Evolutionary conservation across 2,797 vertebrate species (phyloP).

Genomic region (Acomys russatus): DNA sequence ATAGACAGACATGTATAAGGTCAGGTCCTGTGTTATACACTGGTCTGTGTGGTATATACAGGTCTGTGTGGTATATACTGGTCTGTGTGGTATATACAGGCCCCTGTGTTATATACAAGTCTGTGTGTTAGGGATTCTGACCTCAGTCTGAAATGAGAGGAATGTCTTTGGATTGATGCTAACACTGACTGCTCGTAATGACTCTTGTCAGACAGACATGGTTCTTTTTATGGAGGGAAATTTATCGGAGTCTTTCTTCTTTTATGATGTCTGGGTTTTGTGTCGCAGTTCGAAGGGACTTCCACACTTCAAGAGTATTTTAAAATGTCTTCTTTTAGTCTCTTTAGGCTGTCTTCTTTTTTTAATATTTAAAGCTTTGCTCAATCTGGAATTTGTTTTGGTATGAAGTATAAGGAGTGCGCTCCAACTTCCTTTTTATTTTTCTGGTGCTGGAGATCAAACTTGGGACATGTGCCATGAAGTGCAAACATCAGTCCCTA

Average conservation of each 20-base stretch:
- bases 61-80: no score
- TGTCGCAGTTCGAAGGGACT: not conserved
- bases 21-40: no score
- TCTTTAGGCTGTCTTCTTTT: not conserved
- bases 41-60: no score
- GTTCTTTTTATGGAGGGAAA: not conserved
- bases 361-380: not conserved
- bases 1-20: no score
- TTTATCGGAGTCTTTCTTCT: not conserved
- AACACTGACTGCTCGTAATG: not conserved
- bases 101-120: fast-evolving
- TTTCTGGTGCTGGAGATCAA: not conserved
- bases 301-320: not conserved
- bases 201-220: not conserved
- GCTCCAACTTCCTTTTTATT: not conserved
- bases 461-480: no score
- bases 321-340: not conserved
- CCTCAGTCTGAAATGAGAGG: not conserved
- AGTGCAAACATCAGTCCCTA: not conserved
- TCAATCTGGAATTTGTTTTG: conserved; percentile 19
- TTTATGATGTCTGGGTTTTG: conserved; percentile 7
- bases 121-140: fast-evolving
- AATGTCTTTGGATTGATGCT: not conserved
- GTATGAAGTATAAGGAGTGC: not conserved
- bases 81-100: no score